Conservation (phyloP, 1,140 invertebrate genomes). For the Drosophila santomea region DNA sequence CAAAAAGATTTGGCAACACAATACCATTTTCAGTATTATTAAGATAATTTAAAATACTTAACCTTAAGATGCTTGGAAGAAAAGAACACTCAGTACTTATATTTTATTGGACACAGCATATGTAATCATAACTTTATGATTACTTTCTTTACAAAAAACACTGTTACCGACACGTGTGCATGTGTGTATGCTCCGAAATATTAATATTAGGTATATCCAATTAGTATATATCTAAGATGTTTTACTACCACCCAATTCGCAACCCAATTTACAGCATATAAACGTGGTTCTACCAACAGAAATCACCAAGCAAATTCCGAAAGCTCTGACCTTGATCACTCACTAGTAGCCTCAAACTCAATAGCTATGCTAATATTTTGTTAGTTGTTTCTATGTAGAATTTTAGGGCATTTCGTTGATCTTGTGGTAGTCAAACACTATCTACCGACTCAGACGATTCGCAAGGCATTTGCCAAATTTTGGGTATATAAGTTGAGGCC, state of each 20-base stretch:
- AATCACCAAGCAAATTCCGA: constrained; percentile 5
- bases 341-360: neutral
- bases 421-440: constrained; percentile 1
- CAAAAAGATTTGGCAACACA: too few relatives aligned
- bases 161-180: too few relatives aligned
- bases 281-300: neutral
- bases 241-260: neutral
- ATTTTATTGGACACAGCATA: too few relatives aligned
- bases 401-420: constrained; percentile 15
- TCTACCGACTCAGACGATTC: constrained; percentile 9
- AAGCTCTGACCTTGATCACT: constrained; percentile 19
- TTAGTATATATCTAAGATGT: neutral
- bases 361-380: constrained; percentile 45
- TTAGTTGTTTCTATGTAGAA: constrained; percentile 45
- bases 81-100: too few relatives aligned
- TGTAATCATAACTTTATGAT: too few relatives aligned
- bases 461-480: constrained; percentile 19
- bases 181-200: neutral
- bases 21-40: too few relatives aligned
- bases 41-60: too few relatives aligned
- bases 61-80: too few relatives aligned
- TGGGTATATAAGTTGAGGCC: constrained; percentile 55
- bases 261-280: neutral
- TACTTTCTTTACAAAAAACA: too few relatives aligned
- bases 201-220: neutral